Base-by-base conservation (phyloP, 2,888 invertebrate genomes). In the Ochropleura plecta region DNA sequence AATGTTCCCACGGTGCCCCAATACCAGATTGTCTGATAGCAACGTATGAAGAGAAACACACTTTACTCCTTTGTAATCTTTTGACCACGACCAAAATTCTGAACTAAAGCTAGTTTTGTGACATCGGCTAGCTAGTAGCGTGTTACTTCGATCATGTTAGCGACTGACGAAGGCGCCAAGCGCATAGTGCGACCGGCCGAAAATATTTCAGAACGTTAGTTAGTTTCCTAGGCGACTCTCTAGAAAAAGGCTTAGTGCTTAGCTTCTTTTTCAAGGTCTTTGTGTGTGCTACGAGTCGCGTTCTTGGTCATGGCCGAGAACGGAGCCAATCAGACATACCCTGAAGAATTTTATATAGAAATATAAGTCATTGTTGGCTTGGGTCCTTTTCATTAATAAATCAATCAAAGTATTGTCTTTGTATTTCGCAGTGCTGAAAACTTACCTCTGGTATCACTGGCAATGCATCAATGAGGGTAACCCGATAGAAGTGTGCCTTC, bases 401-500 rank as follows among this genome's bases (percentile, higher is more conserved):
- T 75, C 0, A 10, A 48, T 44, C 4, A 70, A 18, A n/a, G n/a
- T 20, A 8, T 48, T 70, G 14, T 30, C 20, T 42, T 40, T 53
- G 40, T 30, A 72, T 12, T 69, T 66, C 57, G 75, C 69, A 46
- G n/a, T 30, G 68, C 77, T 51, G 18, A 53, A 69, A 53, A 73
- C 84, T 97, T 97, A 99, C 99, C 97, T 98, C 98, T 14, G 99
- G 99, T 91, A 99, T 98, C 89, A 97, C 97, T 66, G 98, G 98
- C 89, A 99, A 97, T 57, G 98, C 98, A 90, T 99, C 99, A 92
- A 98, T 98, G 80, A 99, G 97, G 14, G 98, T 98, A 87, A 97
- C 98, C 85, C 98, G 97, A 94, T 99, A 99, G 96, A 99, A 99
- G 92, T 98, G 98, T 18, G 98, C 97, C 94, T 99, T 99, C 91